These are phyloP conservation scores for Microtus oregoni DNA, from an alignment of 2,113 vertebrate species.

Conservation along the genomic window DNA sequence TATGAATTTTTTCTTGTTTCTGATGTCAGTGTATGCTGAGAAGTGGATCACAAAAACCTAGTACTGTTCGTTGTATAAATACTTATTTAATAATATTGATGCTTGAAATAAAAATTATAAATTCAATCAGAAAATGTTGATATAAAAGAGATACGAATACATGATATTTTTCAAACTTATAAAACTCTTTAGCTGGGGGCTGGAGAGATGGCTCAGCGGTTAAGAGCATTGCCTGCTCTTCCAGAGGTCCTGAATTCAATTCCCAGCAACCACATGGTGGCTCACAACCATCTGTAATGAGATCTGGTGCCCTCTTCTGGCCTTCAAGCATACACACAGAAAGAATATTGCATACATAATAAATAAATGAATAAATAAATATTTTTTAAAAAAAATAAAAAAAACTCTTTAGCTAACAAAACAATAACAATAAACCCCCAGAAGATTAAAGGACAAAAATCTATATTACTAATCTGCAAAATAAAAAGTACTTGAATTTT, in stretches of 20 bases:
- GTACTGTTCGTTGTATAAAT: neutral
- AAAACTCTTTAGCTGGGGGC: neutral
- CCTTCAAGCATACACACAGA: too few species aligned
- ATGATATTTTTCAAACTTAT: neutral
- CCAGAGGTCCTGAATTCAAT: too few species aligned
- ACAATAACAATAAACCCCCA: neutral
- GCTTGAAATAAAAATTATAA: neutral
- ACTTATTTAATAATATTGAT: neutral
- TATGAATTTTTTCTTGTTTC: neutral
- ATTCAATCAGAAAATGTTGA: neutral
- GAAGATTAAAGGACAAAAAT: neutral
- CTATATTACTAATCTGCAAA: neutral
- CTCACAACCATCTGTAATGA: too few species aligned
- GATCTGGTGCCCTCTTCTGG: too few species aligned
- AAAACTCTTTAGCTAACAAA: neutral
- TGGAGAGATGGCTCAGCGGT: too few species aligned
- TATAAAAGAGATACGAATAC: neutral
- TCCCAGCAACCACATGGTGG: too few species aligned
- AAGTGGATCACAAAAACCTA: too few species aligned
- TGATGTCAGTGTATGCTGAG: neutral
- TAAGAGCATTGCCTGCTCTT: too few species aligned
- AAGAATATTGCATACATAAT: too few species aligned
- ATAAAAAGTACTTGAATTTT: neutral
- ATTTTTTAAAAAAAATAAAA: too few species aligned
- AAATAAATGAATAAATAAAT: too few species aligned